Conservation (phyloP, 2,797 vertebrate species). For the Gobio occitaniae region DNA sequence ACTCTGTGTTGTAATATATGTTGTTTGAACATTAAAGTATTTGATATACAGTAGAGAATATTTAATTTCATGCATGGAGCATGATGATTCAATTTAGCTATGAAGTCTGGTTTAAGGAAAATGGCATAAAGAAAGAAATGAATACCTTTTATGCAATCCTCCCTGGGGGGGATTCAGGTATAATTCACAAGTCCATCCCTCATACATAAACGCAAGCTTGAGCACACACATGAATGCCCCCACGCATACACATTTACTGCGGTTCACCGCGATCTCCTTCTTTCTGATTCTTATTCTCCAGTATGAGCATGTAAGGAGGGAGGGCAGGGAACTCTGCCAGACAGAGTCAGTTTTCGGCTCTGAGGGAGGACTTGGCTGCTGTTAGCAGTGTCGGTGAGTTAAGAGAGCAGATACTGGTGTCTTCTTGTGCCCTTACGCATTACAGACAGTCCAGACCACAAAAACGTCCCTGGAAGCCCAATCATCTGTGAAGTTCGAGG, state of each 20-base stretch:
- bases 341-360: conserved; percentile 60
- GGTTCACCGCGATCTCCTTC: conserved; percentile 12
- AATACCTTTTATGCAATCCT: conserved; percentile 42
- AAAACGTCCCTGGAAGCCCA: conserved; percentile 48
- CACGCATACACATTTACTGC: conserved; percentile 14
- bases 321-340: conserved; percentile 53
- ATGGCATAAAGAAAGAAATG: conserved; percentile 25
- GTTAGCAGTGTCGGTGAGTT: conserved; percentile 50
- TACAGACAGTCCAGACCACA: conserved; percentile 53
- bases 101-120: conserved; percentile 14
- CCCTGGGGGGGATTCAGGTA: conserved; percentile 23
- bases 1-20: neutral
- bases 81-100: conserved; percentile 19
- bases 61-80: conserved; percentile 20
- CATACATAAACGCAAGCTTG: conserved; percentile 27
- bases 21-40: neutral
- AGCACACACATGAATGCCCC: conserved; percentile 11
- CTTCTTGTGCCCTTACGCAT: conserved; percentile 53
- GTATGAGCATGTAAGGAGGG: conserved; percentile 34
- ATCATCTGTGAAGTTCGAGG: conserved; percentile 50
- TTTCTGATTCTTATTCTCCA: conserved; percentile 21
- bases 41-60: neutral
- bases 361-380: conserved; percentile 48
- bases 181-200: conserved; percentile 16
- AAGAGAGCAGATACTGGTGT: conserved; percentile 56